A percentile compares a stretch with the other conserved stretches of the same genome.
phyloP scores from a whole-genome alignment of 2,797 vertebrate genomes.

The Silurus lanzhouensis region DNA sequence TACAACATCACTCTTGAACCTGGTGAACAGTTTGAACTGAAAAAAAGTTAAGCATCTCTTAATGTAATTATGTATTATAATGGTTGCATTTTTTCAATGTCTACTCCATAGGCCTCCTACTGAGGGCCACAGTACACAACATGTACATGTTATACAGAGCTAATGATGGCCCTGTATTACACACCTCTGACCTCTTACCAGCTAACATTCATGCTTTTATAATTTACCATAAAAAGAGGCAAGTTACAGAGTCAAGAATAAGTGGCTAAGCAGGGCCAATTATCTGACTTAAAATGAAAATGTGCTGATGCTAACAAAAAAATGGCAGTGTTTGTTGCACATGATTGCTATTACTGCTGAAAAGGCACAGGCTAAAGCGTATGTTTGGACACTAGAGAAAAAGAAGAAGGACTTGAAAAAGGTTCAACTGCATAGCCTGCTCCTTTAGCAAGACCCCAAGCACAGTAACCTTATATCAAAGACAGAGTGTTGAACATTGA shows the following conservation, averaged over 20 bases:
- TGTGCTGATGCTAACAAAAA: slow-evolving; percentile 56
- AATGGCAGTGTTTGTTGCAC: slow-evolving; percentile 25
- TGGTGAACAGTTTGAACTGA: slow-evolving; percentile 36
- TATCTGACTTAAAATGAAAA: slow-evolving; percentile 53
- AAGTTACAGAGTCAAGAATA: slow-evolving; percentile 49
- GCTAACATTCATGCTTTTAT: slow-evolving; percentile 30
- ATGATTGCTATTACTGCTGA: slow-evolving; percentile 54
- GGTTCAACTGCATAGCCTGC: slow-evolving; percentile 59
- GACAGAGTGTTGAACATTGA: slow-evolving; percentile 71
- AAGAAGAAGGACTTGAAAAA: slow-evolving; percentile 75
- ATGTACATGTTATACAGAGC: slow-evolving; percentile 41
- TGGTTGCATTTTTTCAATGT: slow-evolving; percentile 39
- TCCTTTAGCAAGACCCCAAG: slow-evolving; percentile 70
- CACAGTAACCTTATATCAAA: slow-evolving; percentile 80
- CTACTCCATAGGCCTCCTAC: slow-evolving; percentile 39
- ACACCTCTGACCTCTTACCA: slow-evolving; percentile 52
- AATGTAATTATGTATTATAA: slow-evolving; percentile 44
- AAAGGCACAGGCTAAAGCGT: slow-evolving; percentile 54
- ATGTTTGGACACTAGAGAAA: slow-evolving; percentile 55
- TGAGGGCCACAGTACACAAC: slow-evolving; percentile 33
- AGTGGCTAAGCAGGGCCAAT: slow-evolving; percentile 58
- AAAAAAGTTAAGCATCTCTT: slow-evolving; percentile 40
- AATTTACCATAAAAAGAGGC: slow-evolving; percentile 44
- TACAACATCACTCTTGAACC: background rate
- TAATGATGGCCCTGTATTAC: slow-evolving; percentile 53